phyloP scores from a whole-genome alignment of 1,140 invertebrate genomes.

The Listronotus bonariensis region DNA sequence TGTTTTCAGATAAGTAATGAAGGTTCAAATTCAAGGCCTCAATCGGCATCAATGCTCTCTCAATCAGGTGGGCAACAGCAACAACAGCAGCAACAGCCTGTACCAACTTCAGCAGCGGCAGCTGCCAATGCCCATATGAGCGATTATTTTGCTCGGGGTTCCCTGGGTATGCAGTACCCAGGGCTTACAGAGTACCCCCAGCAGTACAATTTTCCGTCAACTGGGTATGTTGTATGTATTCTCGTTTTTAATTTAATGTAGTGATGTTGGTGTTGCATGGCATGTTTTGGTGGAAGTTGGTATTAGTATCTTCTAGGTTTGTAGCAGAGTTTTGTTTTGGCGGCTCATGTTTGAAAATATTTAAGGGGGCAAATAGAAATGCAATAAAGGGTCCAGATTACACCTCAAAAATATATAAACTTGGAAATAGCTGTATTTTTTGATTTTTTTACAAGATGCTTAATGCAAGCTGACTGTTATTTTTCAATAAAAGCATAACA shows the following conservation, averaged over 20 bases:
- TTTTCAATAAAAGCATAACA: too few species aligned
- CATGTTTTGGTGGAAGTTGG: neutral
- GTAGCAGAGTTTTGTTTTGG: too few species aligned
- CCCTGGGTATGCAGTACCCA: slow-evolving; percentile 41
- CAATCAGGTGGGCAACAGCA: slow-evolving; percentile 7
- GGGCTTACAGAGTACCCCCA: slow-evolving; percentile 44
- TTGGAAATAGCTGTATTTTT: too few species aligned
- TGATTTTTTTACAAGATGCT: too few species aligned
- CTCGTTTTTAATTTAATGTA: slow-evolving; percentile 29
- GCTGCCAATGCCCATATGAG: slow-evolving; percentile 34
- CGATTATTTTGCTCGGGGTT: slow-evolving; percentile 46
- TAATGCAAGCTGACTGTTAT: too few species aligned
- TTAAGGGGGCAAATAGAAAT: too few species aligned
- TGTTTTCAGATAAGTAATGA: slow-evolving; percentile 32
- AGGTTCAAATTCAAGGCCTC: slow-evolving; percentile 40
- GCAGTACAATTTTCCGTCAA: slow-evolving; percentile 45
- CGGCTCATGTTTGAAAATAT: too few species aligned
- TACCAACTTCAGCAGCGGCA: slow-evolving; percentile 17
- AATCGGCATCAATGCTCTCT: slow-evolving; percentile 38
- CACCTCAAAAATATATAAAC: too few species aligned
- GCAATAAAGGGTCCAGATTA: too few species aligned
- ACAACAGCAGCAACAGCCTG: slow-evolving; percentile 1
- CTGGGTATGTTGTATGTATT: slow-evolving; percentile 41
- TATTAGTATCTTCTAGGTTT: too few species aligned
- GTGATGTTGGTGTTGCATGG: slow-evolving; percentile 9